Conservation (phyloP, 2,888 invertebrate species). For the Blera fallax region DNA sequence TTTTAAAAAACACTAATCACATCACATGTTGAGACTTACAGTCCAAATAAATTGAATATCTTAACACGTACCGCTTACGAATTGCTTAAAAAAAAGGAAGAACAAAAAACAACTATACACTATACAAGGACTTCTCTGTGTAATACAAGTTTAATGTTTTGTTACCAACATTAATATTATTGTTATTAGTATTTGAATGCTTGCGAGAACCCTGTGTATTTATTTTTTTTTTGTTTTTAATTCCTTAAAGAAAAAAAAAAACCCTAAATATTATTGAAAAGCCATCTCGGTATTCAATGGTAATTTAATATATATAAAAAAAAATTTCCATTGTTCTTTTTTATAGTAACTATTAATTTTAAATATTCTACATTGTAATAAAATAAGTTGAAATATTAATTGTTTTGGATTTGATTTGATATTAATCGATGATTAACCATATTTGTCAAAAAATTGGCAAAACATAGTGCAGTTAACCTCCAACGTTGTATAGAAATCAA, state of each 20-base stretch:
- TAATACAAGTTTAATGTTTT: conserved; percentile 24
- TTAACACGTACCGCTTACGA: not conserved
- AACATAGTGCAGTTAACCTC: too few relatives aligned
- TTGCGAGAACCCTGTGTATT: conserved; percentile 50
- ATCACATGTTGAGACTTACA: conserved; percentile 23
- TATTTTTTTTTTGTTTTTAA: conserved; percentile 30
- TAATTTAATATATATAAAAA: conserved; percentile 39
- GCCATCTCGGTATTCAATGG: conserved; percentile 47
- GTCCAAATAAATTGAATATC: not conserved
- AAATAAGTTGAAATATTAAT: conserved; percentile 58
- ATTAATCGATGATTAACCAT: not conserved
- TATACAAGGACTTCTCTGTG: conserved; percentile 21
- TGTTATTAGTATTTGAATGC: conserved; percentile 46
- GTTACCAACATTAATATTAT: conserved; percentile 23
- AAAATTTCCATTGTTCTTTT: conserved; percentile 58
- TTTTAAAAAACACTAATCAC: conserved; percentile 27
- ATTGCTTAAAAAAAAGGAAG: not conserved
- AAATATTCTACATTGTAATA: conserved; percentile 63
- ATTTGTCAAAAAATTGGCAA: not conserved
- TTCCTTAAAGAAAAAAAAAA: conserved; percentile 13
- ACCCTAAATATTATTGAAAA: conserved; percentile 4
- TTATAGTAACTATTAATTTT: conserved; percentile 60
- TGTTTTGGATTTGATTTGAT: conserved; percentile 39
- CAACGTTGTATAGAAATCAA: too few relatives aligned
- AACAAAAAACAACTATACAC: not conserved